phyloP scores from a whole-genome alignment of 2,113 vertebrate genomes.

The Chaenocephalus aceratus region DNA sequence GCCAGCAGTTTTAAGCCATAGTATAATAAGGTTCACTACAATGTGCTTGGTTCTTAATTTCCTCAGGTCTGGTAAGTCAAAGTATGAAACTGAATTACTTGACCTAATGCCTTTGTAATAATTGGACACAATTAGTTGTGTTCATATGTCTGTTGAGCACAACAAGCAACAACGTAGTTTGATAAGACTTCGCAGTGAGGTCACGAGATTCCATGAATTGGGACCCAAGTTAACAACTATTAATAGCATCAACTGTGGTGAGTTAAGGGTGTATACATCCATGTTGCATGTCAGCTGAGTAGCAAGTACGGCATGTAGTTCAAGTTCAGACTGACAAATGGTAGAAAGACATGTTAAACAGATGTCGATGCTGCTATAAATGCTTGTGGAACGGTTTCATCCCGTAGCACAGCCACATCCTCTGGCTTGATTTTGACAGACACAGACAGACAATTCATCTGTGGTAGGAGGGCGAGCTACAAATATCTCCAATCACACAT shows the following conservation, averaged over 20 bases:
- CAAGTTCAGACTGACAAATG: conserved; percentile 29
- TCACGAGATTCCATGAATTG: conserved; percentile 4
- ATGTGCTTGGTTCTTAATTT: no score
- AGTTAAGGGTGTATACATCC: not conserved
- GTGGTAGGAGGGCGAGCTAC: conserved; percentile 37
- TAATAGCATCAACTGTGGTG: not conserved
- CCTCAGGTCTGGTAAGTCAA: no score
- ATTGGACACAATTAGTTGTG: no score
- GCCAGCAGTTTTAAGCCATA: no score
- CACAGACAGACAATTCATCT: conserved; percentile 29
- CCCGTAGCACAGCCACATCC: conserved; percentile 44
- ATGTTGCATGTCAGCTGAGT: not conserved
- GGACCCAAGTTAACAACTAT: not conserved
- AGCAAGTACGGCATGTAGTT: conserved; percentile 16
- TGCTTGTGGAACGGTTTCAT: conserved; percentile 28
- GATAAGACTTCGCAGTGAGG: not conserved
- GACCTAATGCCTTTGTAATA: no score
- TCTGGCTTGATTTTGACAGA: conserved; percentile 27
- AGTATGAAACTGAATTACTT: no score
- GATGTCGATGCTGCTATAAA: conserved; percentile 23
- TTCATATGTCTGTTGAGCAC: not conserved
- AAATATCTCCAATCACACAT: conserved; percentile 52
- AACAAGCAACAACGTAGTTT: not conserved
- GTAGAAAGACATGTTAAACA: conserved; percentile 27
- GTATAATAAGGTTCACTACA: no score